Conservation (phyloP, 2,113 vertebrate species). For the Megaceryle maxima region DNA sequence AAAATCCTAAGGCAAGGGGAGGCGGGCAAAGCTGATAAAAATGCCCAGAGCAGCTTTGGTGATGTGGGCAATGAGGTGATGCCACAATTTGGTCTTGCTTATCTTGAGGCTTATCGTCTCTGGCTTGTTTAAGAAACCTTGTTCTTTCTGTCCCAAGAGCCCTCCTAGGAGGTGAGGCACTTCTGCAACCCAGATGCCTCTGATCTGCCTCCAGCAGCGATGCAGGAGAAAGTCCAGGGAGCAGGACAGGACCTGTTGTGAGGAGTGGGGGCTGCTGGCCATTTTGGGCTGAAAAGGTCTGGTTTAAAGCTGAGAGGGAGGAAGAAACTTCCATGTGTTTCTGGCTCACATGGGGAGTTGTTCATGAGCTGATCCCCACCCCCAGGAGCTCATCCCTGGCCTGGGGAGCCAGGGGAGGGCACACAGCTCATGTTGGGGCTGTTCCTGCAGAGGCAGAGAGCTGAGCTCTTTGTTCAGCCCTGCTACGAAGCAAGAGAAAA, state of each 20-base stretch:
- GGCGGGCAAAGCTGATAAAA: constrained; percentile 23
- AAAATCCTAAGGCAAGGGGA: neutral
- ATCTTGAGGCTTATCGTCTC: neutral
- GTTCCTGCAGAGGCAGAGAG: neutral
- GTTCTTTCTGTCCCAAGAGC: neutral
- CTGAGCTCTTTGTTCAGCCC: constrained; percentile 17
- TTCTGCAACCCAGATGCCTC: neutral
- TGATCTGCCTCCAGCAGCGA: neutral
- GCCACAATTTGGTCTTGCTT: neutral
- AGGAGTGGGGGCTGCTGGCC: neutral
- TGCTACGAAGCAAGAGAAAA: constrained; percentile 8
- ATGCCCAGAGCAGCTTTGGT: constrained; percentile 11
- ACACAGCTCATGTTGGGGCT: neutral
- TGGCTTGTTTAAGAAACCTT: neutral
- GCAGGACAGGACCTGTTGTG: neutral
- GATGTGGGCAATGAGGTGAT: constrained; percentile 4
- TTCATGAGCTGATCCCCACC: neutral
- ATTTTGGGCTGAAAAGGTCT: neutral
- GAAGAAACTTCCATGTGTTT: neutral
- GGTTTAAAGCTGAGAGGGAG: neutral
- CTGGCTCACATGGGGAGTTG: neutral
- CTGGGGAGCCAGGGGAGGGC: neutral
- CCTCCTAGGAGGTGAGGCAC: neutral
- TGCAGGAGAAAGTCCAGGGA: neutral
- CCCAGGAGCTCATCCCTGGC: neutral